Conservation (phyloP, 2,797 vertebrate genomes). For the Macropodus opercularis region DNA sequence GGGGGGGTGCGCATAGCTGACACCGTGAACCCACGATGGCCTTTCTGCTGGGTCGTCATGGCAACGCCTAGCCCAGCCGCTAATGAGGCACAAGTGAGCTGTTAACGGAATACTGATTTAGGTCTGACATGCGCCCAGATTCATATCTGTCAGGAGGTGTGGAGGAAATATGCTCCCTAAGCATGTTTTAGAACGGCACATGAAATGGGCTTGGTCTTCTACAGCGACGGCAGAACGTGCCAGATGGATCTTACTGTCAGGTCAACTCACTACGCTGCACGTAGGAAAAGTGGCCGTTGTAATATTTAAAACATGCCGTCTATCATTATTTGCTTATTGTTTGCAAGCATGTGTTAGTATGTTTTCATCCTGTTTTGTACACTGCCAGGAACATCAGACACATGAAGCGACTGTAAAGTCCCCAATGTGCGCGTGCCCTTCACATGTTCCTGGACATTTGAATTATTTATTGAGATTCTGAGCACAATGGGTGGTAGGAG, state of each 20-base stretch:
- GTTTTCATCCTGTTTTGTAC: slow-evolving; percentile 7
- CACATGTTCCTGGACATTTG: slow-evolving; percentile 60
- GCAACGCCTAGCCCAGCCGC: slow-evolving; percentile 71
- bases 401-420: slow-evolving; percentile 28
- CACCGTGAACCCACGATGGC: slow-evolving; percentile 74
- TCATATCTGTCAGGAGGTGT: slow-evolving; percentile 64
- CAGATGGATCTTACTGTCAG: slow-evolving; percentile 1
- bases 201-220: slow-evolving; percentile 25
- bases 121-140: slow-evolving; percentile 68
- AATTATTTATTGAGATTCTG: slow-evolving; percentile 69
- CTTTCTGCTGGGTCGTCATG: slow-evolving; percentile 73
- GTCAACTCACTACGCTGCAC: neutral
- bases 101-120: slow-evolving; percentile 80
- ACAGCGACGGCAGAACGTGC: slow-evolving; percentile 21
- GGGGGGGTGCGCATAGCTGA: slow-evolving; percentile 59
- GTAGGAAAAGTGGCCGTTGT: neutral
- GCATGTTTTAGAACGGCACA: slow-evolving; percentile 33
- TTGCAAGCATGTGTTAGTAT: neutral
- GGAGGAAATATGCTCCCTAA: slow-evolving; percentile 58
- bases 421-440: slow-evolving; percentile 59
- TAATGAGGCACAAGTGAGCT: slow-evolving; percentile 79
- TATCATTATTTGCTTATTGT: neutral
- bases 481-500: slow-evolving; percentile 53
- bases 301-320: neutral
- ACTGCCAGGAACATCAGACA: too few relatives aligned